Conservation (phyloP, 23 tunicate species). For the Styela plicata region DNA sequence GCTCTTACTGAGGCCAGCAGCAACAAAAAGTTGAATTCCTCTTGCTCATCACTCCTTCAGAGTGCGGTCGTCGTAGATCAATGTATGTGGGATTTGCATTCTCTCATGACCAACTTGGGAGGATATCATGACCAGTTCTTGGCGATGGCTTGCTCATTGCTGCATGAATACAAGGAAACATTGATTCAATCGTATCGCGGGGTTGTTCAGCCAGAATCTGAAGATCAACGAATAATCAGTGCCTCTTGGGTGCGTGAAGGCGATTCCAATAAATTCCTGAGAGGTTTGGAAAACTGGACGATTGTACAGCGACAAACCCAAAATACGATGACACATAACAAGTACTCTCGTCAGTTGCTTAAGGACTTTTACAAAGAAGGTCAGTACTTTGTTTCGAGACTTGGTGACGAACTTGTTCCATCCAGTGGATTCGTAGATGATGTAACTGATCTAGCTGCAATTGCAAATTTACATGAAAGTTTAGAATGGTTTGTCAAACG, state of each 20-base stretch:
- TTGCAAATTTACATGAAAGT: slow-evolving; percentile 94
- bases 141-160: slow-evolving; percentile 85
- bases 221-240: slow-evolving; percentile 67
- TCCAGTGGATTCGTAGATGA: slow-evolving; percentile 45
- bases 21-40: slow-evolving; percentile 41
- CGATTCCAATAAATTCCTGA: slow-evolving; percentile 43
- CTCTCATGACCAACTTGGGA: slow-evolving; percentile 74
- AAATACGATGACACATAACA: slow-evolving; percentile 10
- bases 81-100: slow-evolving; percentile 84
- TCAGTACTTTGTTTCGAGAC: slow-evolving; percentile 50
- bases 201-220: slow-evolving; percentile 70
- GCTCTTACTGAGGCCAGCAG: slow-evolving; percentile 60
- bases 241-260: slow-evolving; percentile 71
- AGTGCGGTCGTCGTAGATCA: slow-evolving; percentile 85
- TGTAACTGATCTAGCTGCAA: slow-evolving; percentile 56
- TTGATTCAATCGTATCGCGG: slow-evolving; percentile 81
- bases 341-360: slow-evolving; percentile 7
- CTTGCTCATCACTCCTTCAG: slow-evolving; percentile 54
- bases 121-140: slow-evolving; percentile 88
- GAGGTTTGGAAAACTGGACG: slow-evolving; percentile 67
- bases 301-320: slow-evolving; percentile 16
- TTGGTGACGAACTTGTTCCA: slow-evolving; percentile 18
- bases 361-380: slow-evolving; percentile 50
- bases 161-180: slow-evolving; percentile 88
- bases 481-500: slow-evolving; percentile 84